Percentiles rank a stretch among this genome's conserved stretches.
phyloP scores from a whole-genome alignment of 1,140 invertebrate genomes.

The Bombus pascuorum region DNA sequence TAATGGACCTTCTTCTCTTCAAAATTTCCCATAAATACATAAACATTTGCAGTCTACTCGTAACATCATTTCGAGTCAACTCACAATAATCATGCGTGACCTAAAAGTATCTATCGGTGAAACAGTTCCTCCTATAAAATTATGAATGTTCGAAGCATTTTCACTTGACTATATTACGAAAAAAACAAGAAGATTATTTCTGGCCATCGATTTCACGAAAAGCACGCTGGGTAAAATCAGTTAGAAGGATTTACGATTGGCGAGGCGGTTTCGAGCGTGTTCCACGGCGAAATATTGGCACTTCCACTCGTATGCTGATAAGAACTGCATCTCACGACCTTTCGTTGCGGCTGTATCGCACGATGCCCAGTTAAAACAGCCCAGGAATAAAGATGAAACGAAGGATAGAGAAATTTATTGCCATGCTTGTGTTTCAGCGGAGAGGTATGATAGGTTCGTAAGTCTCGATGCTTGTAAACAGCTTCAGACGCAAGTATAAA shows the following conservation, averaged over 20 bases:
- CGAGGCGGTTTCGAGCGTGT: slow-evolving; percentile 19
- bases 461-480: slow-evolving; percentile 24
- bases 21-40: too few species aligned
- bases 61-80: too few species aligned
- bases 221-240: slow-evolving; percentile 13
- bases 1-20: too few species aligned
- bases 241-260: slow-evolving; percentile 28
- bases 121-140: not conserved
- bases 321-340: slow-evolving; percentile 53
- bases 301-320: slow-evolving; percentile 44
- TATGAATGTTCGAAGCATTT: not conserved
- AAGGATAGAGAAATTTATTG: slow-evolving; percentile 57
- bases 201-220: slow-evolving; percentile 10
- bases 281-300: slow-evolving; percentile 42
- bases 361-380: not conserved
- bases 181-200: slow-evolving; percentile 19
- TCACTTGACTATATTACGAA: not conserved
- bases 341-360: slow-evolving; percentile 30
- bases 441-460: slow-evolving; percentile 37
- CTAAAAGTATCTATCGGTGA: too few species aligned
- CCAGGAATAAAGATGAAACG: slow-evolving; percentile 51
- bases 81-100: too few species aligned
- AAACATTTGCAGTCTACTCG: not conserved
- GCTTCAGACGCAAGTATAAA: not conserved
- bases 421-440: slow-evolving; percentile 46